These are phyloP conservation scores for Archocentrus centrarchus DNA, from an alignment of 2,113 vertebrate species.

Conservation along the genomic window DNA sequence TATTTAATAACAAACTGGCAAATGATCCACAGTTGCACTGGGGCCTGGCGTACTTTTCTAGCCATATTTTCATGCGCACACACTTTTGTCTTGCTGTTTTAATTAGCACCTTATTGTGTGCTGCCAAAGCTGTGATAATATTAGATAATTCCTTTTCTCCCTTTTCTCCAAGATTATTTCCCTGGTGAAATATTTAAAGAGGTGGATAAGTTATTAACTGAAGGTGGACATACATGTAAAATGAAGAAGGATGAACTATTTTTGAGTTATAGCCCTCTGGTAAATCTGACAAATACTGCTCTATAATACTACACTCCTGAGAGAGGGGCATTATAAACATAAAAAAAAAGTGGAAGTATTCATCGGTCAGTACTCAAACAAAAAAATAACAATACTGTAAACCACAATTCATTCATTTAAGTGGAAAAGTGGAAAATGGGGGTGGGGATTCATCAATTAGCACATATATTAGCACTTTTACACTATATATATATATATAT, in stretches of 20 bases:
- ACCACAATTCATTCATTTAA: not conserved
- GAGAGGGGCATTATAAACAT: not conserved
- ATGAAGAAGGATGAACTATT: not conserved
- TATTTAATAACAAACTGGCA: conserved; percentile 42
- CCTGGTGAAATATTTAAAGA: conserved; percentile 7
- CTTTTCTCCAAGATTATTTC: conserved; percentile 18
- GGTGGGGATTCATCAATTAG: too few relatives aligned
- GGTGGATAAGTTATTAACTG: conserved; percentile 19
- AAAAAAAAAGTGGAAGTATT: not conserved
- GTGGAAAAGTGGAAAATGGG: too few relatives aligned
- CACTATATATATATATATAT: too few relatives aligned
- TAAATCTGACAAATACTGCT: not conserved
- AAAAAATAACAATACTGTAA: not conserved
- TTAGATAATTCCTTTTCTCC: conserved; percentile 16
- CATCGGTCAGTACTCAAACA: not conserved
- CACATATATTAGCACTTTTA: too few relatives aligned
- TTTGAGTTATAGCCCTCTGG: not conserved
- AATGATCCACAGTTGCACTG: conserved; percentile 9
- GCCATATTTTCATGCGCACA: not conserved
- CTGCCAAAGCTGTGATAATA: conserved; percentile 49
- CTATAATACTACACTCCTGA: not conserved
- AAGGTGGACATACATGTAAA: not conserved
- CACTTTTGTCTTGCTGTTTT: conserved; percentile 40
- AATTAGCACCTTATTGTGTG: conserved; percentile 61
- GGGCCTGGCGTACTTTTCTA: not conserved